phyloP scores from a whole-genome alignment of 2,797 vertebrate species.

The Hydrocynus forskahlii region DNA sequence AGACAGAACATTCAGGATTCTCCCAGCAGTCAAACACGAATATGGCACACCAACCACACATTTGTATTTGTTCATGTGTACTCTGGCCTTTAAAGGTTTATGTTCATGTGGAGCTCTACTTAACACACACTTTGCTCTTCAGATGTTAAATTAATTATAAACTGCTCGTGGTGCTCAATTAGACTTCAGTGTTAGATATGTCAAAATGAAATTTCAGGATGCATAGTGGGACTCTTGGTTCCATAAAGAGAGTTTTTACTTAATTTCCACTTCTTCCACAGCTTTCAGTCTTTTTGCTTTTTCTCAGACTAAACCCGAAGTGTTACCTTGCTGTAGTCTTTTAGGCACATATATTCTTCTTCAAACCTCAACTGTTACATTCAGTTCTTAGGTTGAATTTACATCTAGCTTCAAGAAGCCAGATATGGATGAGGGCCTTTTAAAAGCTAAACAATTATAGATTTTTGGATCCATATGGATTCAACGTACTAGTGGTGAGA shows the following conservation, averaged over 20 bases:
- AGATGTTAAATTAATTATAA: background rate
- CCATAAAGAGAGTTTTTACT: background rate
- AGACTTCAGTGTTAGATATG: background rate
- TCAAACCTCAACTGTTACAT: constrained; percentile 6
- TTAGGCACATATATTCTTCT: background rate
- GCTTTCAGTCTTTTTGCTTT: background rate
- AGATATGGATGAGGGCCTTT: background rate
- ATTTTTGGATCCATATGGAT: background rate
- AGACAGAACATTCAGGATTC: too few species aligned
- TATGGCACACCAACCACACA: too few species aligned
- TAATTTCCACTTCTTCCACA: background rate
- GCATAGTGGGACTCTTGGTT: too few species aligned
- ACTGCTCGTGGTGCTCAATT: constrained; percentile 5
- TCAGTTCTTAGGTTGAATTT: too few species aligned
- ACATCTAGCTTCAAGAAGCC: background rate
- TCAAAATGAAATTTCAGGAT: background rate
- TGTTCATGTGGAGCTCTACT: constrained; percentile 15
- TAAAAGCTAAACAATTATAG: background rate
- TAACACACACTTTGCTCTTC: constrained; percentile 23
- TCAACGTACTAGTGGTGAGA: background rate
- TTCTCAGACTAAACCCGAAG: background rate
- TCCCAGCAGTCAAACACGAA: too few species aligned
- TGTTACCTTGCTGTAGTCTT: background rate
- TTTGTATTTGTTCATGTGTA: too few species aligned
- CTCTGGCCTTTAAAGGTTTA: background rate